Base-by-base conservation (phyloP, 2,888 invertebrate species). In the Cephus pulcher region DNA sequence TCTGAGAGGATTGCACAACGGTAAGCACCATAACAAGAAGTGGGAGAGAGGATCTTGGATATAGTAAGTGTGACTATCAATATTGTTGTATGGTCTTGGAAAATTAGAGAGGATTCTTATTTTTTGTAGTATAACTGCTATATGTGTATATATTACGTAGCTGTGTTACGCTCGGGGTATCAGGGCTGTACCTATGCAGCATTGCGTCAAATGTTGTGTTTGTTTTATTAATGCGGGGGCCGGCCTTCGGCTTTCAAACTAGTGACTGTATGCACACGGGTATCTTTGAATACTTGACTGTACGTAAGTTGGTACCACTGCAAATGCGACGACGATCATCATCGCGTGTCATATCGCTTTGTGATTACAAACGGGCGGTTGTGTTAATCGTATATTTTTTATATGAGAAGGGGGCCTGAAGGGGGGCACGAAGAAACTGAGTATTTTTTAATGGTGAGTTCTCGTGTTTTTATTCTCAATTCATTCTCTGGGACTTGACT, bases 151-250 rank as follows among this genome's bases (percentile, higher is more conserved):
- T 75, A n/a, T 74, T 56, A 73, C 33, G 23, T 70, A 74, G 23
- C 23, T 9, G 56, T 56, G 23, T 56, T 56, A 56, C 23, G 56
- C 56, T 23, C 0, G 56, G 9, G 9, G 1, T 56, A 23, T 56
- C 56, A 56, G 56, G 56, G 56, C 56, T 56, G 84, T 83, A 84
- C 85, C 84, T 83, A 85, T 88, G 87, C 86, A 87, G 84, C 84
- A 86, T 88, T 87, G 88, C 88, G 89, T 88, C 87, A 87, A 89
- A 89, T 86, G 88, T 90, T 90, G 87, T 90, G 90, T 90, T 91
- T 91, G 91, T 91, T 91, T 91, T 91, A 90, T 91, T 90, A 91
- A 91, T 90, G 89, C 86, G 87, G 80, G 79, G 84, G 82, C 82
- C 88, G 89, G 88, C 89, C 90, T 90, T 90, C 89, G 84, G 76